phyloP scores from a whole-genome alignment of 2,888 invertebrate species.

The Pilophorus perplexus region DNA sequence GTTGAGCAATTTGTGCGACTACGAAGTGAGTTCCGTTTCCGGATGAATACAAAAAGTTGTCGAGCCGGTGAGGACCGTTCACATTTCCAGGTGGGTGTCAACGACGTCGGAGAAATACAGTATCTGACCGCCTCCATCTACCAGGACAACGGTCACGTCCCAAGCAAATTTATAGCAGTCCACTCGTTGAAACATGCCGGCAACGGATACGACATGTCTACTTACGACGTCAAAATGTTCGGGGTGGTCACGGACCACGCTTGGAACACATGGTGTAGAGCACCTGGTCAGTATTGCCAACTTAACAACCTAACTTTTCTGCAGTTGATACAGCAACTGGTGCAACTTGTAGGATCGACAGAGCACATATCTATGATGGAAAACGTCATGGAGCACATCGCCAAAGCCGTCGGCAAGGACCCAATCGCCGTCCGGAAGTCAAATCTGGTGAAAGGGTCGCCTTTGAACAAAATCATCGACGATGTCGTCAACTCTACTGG shows the following conservation, averaged over 20 bases:
- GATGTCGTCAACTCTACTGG: conserved; percentile 60
- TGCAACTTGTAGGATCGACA: conserved; percentile 61
- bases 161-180: conserved; percentile 39
- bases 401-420: conserved; percentile 58
- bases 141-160: conserved; percentile 55
- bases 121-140: conserved; percentile 59
- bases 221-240: conserved; percentile 58
- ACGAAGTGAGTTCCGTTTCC: conserved; percentile 62
- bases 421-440: conserved; percentile 58
- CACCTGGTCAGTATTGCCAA: conserved; percentile 62
- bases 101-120: conserved; percentile 65
- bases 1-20: conserved; percentile 60
- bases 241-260: conserved; percentile 65
- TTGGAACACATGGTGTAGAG: conserved; percentile 67
- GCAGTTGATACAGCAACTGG: conserved; percentile 47
- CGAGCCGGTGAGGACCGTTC: background rate
- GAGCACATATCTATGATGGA: conserved; percentile 65
- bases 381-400: conserved; percentile 66
- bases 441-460: conserved; percentile 58
- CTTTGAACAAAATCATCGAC: conserved; percentile 57
- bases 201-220: conserved; percentile 60
- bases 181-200: conserved; percentile 30
- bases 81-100: conserved; percentile 57
- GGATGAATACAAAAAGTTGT: background rate
- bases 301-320: background rate